Conservation (phyloP, 1,140 invertebrate genomes). For the Camponotus pennsylvanicus region DNA sequence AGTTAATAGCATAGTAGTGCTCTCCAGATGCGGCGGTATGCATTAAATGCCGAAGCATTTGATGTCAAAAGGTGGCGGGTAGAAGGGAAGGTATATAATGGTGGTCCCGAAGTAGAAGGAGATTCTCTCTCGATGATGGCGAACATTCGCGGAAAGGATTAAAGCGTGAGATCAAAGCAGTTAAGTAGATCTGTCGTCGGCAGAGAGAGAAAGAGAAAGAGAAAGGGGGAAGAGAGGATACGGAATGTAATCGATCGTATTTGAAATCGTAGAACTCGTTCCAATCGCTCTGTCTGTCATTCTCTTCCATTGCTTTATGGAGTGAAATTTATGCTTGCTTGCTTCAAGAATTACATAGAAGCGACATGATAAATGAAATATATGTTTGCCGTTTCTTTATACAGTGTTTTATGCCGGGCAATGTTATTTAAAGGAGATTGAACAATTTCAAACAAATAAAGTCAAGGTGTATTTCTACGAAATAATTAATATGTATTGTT, state of each 20-base stretch:
- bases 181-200: constrained; percentile 44
- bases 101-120: not conserved
- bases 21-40: constrained; percentile 20
- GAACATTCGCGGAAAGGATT: constrained; percentile 32
- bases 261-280: constrained; percentile 24
- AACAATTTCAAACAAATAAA: constrained; percentile 5
- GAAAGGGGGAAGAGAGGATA: too few species aligned
- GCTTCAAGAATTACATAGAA: not conserved
- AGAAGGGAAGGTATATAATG: constrained; percentile 18
- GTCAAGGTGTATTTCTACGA: not conserved
- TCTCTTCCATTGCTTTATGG: not conserved
- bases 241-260: constrained; percentile 28
- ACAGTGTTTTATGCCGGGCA: not conserved
- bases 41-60: constrained; percentile 58
- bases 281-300: not conserved
- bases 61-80: constrained; percentile 35
- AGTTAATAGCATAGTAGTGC: not conserved
- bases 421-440: not conserved
- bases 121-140: constrained; percentile 4
- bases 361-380: not conserved
- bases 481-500: not conserved
- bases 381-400: not conserved
- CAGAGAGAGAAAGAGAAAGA: not conserved
- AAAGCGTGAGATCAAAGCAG: constrained; percentile 45
- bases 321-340: not conserved